Evolutionary conservation across 1,140 invertebrate species (phyloP).

Genomic region (Scaptomyza graminum): DNA sequence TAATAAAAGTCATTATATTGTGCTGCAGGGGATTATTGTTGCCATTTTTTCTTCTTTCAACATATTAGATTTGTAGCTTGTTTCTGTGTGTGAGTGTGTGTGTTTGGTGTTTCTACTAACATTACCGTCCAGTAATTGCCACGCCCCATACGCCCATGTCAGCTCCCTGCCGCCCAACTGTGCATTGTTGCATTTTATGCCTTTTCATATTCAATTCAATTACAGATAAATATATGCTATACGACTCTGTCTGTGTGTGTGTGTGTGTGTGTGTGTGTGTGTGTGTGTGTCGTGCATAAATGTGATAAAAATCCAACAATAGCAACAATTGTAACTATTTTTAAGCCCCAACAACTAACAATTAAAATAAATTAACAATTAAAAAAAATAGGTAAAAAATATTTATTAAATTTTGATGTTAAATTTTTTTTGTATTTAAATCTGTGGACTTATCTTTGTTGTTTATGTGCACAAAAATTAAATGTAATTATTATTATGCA

Average conservation of each 20-base stretch:
- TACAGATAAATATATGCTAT: constrained; percentile 38
- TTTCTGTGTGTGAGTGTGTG: constrained; percentile 23
- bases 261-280: constrained; percentile 14
- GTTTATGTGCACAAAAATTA: constrained; percentile 44
- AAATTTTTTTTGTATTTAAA: background rate
- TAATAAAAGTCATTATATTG: constrained; percentile 81
- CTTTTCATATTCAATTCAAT: constrained; percentile 62
- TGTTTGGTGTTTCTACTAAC: background rate
- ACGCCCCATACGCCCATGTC: background rate
- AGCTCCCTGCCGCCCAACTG: constrained; percentile 3
- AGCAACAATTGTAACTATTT: constrained; percentile 17
- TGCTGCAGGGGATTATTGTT: constrained; percentile 73
- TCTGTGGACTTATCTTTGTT: constrained; percentile 1
- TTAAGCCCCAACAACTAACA: constrained; percentile 47
- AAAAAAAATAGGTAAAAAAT: constrained; percentile 66
- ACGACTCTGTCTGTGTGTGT: background rate
- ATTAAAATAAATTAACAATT: constrained; percentile 71
- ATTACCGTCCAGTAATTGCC: constrained; percentile 1
- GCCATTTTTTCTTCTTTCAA: constrained; percentile 67
- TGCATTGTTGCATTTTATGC: constrained; percentile 19
- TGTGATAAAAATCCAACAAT: constrained; percentile 18
- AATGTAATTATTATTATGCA: constrained; percentile 57
- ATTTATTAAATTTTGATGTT: constrained; percentile 15
- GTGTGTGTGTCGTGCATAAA: background rate
- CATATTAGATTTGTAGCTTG: constrained; percentile 47